Base-by-base conservation (phyloP, 2,113 vertebrate genomes). In the Cephalopterus ornatus region DNA sequence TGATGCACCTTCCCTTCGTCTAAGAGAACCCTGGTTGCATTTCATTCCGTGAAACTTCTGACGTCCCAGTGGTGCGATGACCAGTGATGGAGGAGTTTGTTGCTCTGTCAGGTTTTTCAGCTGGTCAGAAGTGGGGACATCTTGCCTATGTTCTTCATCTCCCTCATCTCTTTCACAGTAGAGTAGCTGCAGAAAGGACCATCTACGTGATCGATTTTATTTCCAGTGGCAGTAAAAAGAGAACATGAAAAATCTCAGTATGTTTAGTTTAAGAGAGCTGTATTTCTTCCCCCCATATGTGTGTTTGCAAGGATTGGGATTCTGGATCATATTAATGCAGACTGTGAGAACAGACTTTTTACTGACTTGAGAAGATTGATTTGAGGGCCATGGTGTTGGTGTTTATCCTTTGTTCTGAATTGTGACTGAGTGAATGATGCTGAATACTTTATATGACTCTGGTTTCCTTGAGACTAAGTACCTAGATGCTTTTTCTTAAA, bases 171-270 rank as follows among this genome's bases (percentile, higher is more conserved):
- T 52, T 74, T 42, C 56, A 4, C 56, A 27, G 5, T 24, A 68
- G 17, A 62, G 14, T 28, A 70, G 11, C 71, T 83, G 8, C 9
- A 23, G 27, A 53, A 62, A 61, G 14, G 26, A 28, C 5, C 22
- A 2, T 22, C 87, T 37, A 17, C 17, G 20, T 32, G 27, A 58
- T 76, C 30, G 68, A 2, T 41, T 77, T 67, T 14, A 42, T 30
- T 87, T 55, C 30, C 27, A 47, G 66, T 65, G 55, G 24, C 53
- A 30, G 21, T 58, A 70, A 62, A 66, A 75, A 70, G 73, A 46
- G 5, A 6, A 28, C 7, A 5, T n/a, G 20, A 52, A 50, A 59
- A 32, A 47, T 20, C 10, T 53, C 3, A 5, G 0, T 70, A 5
- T n/a, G 9, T 10, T 50, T 42, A 20, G 24, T 79, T 76, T 70